These are phyloP conservation scores for Hyles euphorbiae DNA, from an alignment of 1,140 invertebrate genomes.

Conservation along the genomic window DNA sequence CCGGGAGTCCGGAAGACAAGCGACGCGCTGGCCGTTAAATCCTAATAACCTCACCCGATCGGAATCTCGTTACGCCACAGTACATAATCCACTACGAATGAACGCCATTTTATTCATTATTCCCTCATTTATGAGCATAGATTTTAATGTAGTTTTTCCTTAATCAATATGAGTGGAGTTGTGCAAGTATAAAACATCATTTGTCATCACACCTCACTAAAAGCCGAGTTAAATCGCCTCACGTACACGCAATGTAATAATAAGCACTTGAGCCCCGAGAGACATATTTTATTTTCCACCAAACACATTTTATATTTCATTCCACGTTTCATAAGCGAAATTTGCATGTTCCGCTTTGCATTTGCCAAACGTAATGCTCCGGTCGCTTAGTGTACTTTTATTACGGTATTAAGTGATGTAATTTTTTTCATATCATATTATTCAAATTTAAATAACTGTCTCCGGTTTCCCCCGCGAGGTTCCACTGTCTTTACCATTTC, in stretches of 20 bases:
- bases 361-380: constrained; percentile 72
- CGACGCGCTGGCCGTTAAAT: constrained; percentile 44
- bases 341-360: constrained; percentile 58
- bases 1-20: constrained; percentile 34
- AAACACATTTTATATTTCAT: constrained; percentile 75
- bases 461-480: constrained; percentile 68
- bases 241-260: constrained; percentile 70
- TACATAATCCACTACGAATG: constrained; percentile 62
- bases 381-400: constrained; percentile 76
- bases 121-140: not conserved
- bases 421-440: constrained; percentile 78
- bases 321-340: constrained; percentile 74
- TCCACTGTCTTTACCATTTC: constrained; percentile 62
- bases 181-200: constrained; percentile 21
- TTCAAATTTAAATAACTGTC: constrained; percentile 78
- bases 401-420: constrained; percentile 77
- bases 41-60: constrained; percentile 68
- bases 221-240: constrained; percentile 61
- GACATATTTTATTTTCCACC: constrained; percentile 70
- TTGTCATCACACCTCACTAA: constrained; percentile 50
- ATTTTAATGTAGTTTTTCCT: too few relatives aligned
- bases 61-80: constrained; percentile 67
- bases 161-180: too few relatives aligned
- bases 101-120: constrained; percentile 1
- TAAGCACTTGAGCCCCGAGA: constrained; percentile 63